Evolutionary conservation across 2,888 invertebrate genomes (phyloP), one percentile per base, ranked within the genome.

Genomic region (Lithophane socia): DNA sequence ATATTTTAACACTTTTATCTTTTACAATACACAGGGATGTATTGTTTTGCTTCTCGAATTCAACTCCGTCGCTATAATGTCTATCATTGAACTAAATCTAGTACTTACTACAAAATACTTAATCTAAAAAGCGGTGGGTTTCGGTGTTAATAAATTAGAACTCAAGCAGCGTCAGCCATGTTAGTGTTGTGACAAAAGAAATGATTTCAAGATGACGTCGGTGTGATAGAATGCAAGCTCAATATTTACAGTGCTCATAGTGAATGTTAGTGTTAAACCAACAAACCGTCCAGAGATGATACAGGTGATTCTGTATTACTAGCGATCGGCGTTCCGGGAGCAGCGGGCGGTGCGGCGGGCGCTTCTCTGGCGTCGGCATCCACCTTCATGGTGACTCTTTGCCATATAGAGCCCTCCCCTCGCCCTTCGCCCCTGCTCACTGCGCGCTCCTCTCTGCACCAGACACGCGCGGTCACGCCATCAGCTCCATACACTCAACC

Each of bases 281-380:
- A 96, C 96, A 95, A 96, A 96, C 96, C 96, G 93, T 95, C 95
- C 89, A 95, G 89, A 89, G 95, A 96, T 91, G 95, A 95, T 83
- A 95, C 94, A 90, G 96, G 95, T 88, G 96, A 95, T 87, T 95
- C 95, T 87, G 94, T 95, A 93, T 94, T 95, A 96, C 94, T 95
- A 94, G 93, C 90, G 91, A 88, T 92, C 89, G 92, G 91, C 75
- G 94, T 93, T 87, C 91, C 91, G 82, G 93, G 86, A 73, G 91
- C 87, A 84, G 89, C 91, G 87, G 89, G 88, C 89, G 92, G 90
- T 89, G 93, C 91, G 88, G 92, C 89, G 78, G 92, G 92, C 87
- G 92, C 92, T 88, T 95, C 95, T 90, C 90, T 92, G 84, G 93
- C 92, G 88, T 96, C 95, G 88, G 91, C 93, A 88, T 94, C 93